phyloP scores from a whole-genome alignment of 2,888 invertebrate species.

The Mesorhabditis sp. region DNA sequence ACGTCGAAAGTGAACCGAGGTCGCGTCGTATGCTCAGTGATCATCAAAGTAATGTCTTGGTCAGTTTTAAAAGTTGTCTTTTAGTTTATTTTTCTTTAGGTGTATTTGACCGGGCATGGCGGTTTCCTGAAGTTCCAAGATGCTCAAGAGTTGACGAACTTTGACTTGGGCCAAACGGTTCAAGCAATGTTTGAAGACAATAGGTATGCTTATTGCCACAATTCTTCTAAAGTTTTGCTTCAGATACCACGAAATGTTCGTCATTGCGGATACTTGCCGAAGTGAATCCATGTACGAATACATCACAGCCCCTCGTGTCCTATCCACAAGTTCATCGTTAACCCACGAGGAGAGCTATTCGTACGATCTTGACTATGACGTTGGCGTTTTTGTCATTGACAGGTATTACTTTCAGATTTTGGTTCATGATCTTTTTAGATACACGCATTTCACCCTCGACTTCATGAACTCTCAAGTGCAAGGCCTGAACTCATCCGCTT shows the following conservation, averaged over 20 bases:
- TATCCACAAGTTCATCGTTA: conserved; percentile 89
- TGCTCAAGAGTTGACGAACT: conserved; percentile 95
- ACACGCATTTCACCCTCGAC: conserved; percentile 92
- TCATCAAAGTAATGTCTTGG: conserved; percentile 88
- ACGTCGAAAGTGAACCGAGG: conserved; percentile 85
- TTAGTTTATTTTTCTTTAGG: conserved; percentile 17
- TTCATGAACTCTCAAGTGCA: conserved; percentile 75
- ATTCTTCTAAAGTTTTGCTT: conserved; percentile 11
- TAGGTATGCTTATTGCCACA: conserved; percentile 65
- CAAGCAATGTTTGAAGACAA: conserved; percentile 99
- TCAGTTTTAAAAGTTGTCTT: conserved; percentile 12
- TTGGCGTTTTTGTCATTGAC: conserved; percentile 98
- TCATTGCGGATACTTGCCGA: conserved; percentile 98
- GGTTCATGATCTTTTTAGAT: conserved; percentile 64
- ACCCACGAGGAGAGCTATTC: conserved; percentile 63
- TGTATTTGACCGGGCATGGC: conserved; percentile 71
- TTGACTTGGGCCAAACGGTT: conserved; percentile 94
- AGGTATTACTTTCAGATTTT: conserved; percentile 64
- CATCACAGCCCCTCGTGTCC: conserved; percentile 94
- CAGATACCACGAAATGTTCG: conserved; percentile 94
- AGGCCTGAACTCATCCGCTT: conserved; percentile 34
- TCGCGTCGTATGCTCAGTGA: conserved; percentile 91
- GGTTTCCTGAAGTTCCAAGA: conserved; percentile 99
- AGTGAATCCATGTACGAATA: conserved; percentile 97
- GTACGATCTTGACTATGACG: conserved; percentile 97